Percentiles rank a stretch among this genome's conserved stretches.
Evolutionary conservation across 2,888 invertebrate genomes (phyloP).

Genomic region (Pycnomerus fuliginosus): DNA sequence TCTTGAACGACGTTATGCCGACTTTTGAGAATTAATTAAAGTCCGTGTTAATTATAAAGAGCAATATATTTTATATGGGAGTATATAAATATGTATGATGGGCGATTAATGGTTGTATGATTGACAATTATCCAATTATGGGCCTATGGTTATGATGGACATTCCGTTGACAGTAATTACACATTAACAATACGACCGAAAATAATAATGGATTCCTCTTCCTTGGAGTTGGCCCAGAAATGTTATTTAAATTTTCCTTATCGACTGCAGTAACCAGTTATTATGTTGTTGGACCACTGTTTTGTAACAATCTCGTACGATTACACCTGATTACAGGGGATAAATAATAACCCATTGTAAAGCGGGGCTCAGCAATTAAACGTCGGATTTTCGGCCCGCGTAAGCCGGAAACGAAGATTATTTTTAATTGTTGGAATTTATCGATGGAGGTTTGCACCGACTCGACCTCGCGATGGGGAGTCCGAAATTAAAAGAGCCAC

Average conservation of each 20-base stretch:
- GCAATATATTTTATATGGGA: no score
- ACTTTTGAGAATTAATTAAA: no score
- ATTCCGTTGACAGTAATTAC: slow-evolving; percentile 27
- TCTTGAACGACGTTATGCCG: no score
- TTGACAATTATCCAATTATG: slow-evolving; percentile 25
- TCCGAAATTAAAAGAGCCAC: slow-evolving; percentile 6
- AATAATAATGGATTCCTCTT: slow-evolving; percentile 21
- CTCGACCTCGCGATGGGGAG: slow-evolving; percentile 12
- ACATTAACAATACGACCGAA: slow-evolving; percentile 22
- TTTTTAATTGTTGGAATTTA: background rate
- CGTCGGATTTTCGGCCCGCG: no score
- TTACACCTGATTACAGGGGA: slow-evolving; percentile 26
- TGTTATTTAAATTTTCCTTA: slow-evolving; percentile 19
- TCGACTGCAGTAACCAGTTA: slow-evolving; percentile 17
- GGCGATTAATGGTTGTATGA: slow-evolving; percentile 20
- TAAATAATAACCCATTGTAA: no score
- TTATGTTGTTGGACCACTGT: slow-evolving; percentile 25
- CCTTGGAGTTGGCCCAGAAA: slow-evolving; percentile 12
- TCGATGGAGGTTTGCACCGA: slow-evolving; percentile 2
- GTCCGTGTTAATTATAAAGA: no score
- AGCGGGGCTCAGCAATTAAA: no score
- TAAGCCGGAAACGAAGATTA: background rate
- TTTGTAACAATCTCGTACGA: slow-evolving; percentile 28
- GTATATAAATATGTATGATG: no score
- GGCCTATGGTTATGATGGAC: slow-evolving; percentile 15